These are phyloP conservation scores for Poeciliopsis prolifica DNA, from an alignment of 2,113 vertebrate genomes.

Conservation along the genomic window DNA sequence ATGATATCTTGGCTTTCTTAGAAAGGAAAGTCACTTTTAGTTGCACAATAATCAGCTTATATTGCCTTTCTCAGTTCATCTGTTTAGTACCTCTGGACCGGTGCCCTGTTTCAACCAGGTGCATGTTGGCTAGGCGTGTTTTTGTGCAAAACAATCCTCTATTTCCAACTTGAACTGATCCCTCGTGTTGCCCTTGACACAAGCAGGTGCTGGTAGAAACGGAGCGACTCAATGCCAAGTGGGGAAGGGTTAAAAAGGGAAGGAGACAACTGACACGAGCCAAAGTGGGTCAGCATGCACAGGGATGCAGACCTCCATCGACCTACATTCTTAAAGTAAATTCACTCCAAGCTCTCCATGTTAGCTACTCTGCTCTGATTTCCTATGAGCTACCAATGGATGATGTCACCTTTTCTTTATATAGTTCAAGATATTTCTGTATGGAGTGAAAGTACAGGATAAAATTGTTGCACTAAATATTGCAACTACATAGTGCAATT, in stretches of 20 bases:
- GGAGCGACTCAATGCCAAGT: background rate
- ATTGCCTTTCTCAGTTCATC: background rate
- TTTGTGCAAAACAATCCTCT: slow-evolving; percentile 15
- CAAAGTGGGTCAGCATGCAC: slow-evolving; percentile 42
- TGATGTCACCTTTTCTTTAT: too few relatives aligned
- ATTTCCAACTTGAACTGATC: slow-evolving; percentile 17
- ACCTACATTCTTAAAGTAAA: slow-evolving; percentile 15
- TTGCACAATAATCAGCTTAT: background rate
- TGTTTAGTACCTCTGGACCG: background rate
- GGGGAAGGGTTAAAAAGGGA: slow-evolving; percentile 12
- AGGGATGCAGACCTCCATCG: slow-evolving; percentile 10
- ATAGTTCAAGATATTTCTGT: background rate
- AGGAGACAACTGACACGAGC: background rate
- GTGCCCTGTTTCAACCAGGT: background rate
- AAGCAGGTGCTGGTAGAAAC: slow-evolving; percentile 22
- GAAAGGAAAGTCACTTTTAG: background rate
- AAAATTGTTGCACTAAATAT: background rate
- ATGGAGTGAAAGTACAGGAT: background rate
- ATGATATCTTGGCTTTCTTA: background rate
- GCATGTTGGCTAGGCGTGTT: slow-evolving; percentile 9
- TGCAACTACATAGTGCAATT: background rate
- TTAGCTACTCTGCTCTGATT: background rate
- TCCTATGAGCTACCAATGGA: background rate
- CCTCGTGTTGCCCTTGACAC: slow-evolving; percentile 15
- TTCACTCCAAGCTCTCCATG: background rate